Base-by-base conservation (phyloP, 1,140 invertebrate species). In the Druon quercuslanigerum region DNA sequence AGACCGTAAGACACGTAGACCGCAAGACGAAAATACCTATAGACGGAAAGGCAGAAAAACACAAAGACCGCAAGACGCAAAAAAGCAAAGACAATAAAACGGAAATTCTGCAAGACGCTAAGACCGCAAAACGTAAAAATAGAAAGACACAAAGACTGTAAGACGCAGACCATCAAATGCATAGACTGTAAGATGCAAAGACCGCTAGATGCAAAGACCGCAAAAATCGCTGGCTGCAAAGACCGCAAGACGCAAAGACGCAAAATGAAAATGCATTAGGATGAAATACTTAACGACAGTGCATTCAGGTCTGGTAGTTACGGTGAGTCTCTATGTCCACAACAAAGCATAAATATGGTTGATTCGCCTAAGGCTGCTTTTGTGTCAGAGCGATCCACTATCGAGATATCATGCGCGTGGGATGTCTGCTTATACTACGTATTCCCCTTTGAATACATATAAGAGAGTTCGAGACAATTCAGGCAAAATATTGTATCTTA, bases 281-380 rank as follows among this genome's bases (percentile, higher is more conserved):
- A 85, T 85, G 86, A 88, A 85, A 85, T 85, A 86, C 87, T 87
- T 82, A 87, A 86, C 80, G 86, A 88, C 81, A 80, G 77, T 72
- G 80, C 73, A 87, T 87, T 86, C 83, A 85, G 73, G 78, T 80
- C 75, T 78, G 78, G 75, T 86, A 79, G 84, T 86, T 84, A 87
- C 77, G 79, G 82, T 82, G 71, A 73, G 79, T 84, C 86, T 88
- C 87, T 87, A 88, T 87, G 84, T 82, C 81, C 85, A 86, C 85
- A 85, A 87, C 87, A 88, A 88, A 88, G 84, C 84, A 84, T 86
- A 88, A 88, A 86, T 88, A 88, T 82, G 75, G 85, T 82, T 84
- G 87, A 86, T 88, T 85, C 85, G 85, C 80, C 84, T 85, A 85
- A 87, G 82, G 80, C 82, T 56, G 81, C 81, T 79, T 86, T 87